Conservation (phyloP, 2,888 invertebrate genomes). For the Odontothrips loti region DNA sequence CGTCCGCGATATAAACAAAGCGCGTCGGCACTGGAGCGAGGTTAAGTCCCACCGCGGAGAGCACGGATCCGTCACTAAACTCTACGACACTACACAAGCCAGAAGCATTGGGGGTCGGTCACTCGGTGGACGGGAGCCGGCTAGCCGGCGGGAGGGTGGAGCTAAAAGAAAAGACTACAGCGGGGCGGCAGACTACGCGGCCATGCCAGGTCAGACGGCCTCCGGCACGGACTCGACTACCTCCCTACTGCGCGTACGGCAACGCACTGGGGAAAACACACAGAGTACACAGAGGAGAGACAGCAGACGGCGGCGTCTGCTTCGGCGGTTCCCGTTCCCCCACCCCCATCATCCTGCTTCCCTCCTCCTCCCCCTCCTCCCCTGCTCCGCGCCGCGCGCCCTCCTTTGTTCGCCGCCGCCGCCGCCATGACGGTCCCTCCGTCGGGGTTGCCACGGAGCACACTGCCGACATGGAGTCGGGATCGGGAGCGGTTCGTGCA, state of each 20-base stretch:
- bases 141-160: background rate
- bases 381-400: background rate
- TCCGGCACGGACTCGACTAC: background rate
- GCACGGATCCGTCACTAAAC: background rate
- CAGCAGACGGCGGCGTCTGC: background rate
- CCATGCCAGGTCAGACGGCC: background rate
- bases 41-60: background rate
- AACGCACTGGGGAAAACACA: conserved; percentile 12
- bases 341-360: background rate
- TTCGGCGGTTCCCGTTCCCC: background rate
- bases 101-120: background rate
- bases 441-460: too few relatives aligned
- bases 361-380: background rate
- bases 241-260: background rate
- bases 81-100: background rate
- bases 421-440: background rate
- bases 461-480: too few relatives aligned
- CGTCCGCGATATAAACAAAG: background rate
- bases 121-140: background rate
- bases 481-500: too few relatives aligned
- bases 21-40: background rate
- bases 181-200: background rate
- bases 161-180: background rate
- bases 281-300: background rate
- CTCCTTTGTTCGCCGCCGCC: conserved; percentile 3